phyloP scores from a whole-genome alignment of 2,113 vertebrate species.

The Arothron firmamentum region DNA sequence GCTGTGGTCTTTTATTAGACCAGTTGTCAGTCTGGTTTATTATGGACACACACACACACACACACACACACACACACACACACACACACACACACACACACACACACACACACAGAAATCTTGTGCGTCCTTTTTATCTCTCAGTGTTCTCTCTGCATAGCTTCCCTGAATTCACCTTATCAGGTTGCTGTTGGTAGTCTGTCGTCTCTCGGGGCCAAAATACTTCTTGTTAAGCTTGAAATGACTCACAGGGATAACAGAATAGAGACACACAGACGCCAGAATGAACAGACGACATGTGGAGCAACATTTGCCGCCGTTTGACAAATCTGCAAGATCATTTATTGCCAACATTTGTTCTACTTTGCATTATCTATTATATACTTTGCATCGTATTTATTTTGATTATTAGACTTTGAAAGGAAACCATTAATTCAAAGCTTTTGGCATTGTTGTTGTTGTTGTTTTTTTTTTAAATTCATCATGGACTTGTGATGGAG shows the following conservation, averaged over 20 bases:
- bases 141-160: too few species aligned
- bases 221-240: slow-evolving; percentile 26
- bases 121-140: background rate
- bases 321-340: background rate
- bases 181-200: slow-evolving; percentile 55
- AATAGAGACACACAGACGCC: slow-evolving; percentile 31
- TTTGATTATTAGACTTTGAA: too few species aligned
- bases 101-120: slow-evolving; percentile 10
- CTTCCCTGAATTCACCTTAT: slow-evolving; percentile 21
- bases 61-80: background rate
- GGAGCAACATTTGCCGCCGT: background rate
- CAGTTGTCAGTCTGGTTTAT: slow-evolving; percentile 17
- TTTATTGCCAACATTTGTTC: background rate
- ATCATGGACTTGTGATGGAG: slow-evolving; percentile 4
- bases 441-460: slow-evolving; percentile 39
- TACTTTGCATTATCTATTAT: too few species aligned
- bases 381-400: too few species aligned
- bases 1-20: slow-evolving; percentile 50
- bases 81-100: background rate
- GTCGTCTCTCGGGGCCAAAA: slow-evolving; percentile 47
- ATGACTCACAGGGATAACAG: slow-evolving; percentile 58
- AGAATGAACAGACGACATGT: background rate
- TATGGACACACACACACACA: slow-evolving; percentile 15
- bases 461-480: slow-evolving; percentile 47
- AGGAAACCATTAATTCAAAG: background rate